These are phyloP conservation scores for Lasioglossum leucozonium DNA, from an alignment of 2,888 invertebrate genomes.

Conservation along the genomic window DNA sequence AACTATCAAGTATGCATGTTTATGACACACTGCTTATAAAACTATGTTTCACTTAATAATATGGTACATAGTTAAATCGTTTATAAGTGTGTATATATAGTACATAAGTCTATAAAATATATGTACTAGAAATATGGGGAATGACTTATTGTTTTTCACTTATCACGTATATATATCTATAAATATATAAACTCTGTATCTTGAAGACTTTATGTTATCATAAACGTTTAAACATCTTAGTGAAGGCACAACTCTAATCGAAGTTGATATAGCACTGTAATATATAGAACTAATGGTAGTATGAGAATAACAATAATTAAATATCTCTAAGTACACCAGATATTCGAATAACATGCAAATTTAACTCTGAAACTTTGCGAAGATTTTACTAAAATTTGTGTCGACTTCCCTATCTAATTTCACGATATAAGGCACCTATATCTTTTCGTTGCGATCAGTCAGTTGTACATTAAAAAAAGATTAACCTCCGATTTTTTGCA, in stretches of 20 bases:
- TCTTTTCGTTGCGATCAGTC: slow-evolving; percentile 70
- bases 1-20: slow-evolving; percentile 35
- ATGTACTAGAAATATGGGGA: slow-evolving; percentile 53
- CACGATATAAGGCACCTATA: slow-evolving; percentile 70
- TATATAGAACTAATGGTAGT: slow-evolving; percentile 41
- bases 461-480: slow-evolving; percentile 49
- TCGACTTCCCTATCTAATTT: slow-evolving; percentile 52
- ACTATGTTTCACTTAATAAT: slow-evolving; percentile 35
- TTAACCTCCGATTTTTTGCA: slow-evolving; percentile 5
- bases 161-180: slow-evolving; percentile 26
- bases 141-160: slow-evolving; percentile 47
- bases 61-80: slow-evolving; percentile 31
- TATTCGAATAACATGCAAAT: slow-evolving; percentile 46
- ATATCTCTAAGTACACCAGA: slow-evolving; percentile 69
- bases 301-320: slow-evolving; percentile 48
- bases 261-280: slow-evolving; percentile 30
- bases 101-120: slow-evolving; percentile 55
- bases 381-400: slow-evolving; percentile 36
- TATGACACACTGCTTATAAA: slow-evolving; percentile 35
- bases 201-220: slow-evolving; percentile 9
- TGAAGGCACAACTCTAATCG: slow-evolving; percentile 30
- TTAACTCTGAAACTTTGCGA: slow-evolving; percentile 27
- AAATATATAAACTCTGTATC: slow-evolving; percentile 30
- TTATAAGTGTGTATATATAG: slow-evolving; percentile 47
- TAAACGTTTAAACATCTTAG: slow-evolving; percentile 37